Conservation (phyloP, 2,113 vertebrate genomes). For the Cavia aperea region DNA sequence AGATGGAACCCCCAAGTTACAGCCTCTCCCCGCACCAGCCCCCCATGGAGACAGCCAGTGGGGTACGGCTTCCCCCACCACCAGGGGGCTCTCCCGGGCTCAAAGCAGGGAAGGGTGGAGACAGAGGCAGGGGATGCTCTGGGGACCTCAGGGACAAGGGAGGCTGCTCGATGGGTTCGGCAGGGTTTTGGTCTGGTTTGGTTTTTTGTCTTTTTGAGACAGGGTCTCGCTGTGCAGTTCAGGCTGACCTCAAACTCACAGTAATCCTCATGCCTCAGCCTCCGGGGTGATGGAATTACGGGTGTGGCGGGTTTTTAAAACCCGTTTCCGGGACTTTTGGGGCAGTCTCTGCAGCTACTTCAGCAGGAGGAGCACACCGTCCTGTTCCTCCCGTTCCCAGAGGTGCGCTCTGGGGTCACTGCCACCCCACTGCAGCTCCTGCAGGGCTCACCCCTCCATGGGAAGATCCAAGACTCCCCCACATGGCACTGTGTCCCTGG, state of each 20-base stretch:
- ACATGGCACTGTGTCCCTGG: accelerated
- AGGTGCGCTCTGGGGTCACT: neutral
- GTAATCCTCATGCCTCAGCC: too few species aligned
- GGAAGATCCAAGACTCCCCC: neutral
- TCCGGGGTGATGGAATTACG: too few species aligned
- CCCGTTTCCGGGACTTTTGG: neutral
- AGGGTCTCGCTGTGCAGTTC: too few species aligned
- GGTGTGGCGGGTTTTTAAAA: neutral
- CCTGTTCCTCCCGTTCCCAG: neutral
- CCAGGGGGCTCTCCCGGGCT: neutral
- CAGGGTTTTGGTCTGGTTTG: too few species aligned
- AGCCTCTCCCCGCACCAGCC: neutral
- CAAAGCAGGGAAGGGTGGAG: neutral
- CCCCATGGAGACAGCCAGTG: neutral
- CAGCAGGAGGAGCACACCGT: neutral
- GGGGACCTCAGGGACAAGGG: neutral
- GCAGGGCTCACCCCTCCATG: neutral
- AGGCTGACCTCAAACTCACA: too few species aligned
- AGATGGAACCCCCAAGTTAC: neutral
- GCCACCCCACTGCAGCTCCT: neutral
- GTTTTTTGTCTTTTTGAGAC: too few species aligned
- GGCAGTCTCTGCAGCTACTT: neutral
- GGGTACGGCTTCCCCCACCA: neutral
- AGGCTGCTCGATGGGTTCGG: neutral
- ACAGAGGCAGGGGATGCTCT: neutral